Base-by-base conservation (phyloP, 2,113 vertebrate genomes). In the Otis tarda region DNA sequence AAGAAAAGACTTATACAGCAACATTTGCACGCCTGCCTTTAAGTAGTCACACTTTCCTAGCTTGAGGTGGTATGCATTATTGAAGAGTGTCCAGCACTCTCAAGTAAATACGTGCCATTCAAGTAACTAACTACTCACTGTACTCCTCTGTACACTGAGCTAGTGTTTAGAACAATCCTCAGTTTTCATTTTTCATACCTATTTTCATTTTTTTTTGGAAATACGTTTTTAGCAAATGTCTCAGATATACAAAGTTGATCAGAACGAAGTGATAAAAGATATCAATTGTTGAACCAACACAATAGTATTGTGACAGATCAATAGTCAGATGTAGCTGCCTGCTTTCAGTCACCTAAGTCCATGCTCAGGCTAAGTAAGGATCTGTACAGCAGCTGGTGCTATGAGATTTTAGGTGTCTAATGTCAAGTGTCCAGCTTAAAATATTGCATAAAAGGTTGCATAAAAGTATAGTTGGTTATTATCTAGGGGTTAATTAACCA, bases 1-100 rank as follows among this genome's bases (percentile, higher is more conserved):
- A 78, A 68, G 28, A 94, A 94, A 87, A 89, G 10, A 52, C 92
- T 95, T 92, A 78, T 33, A 56, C 56, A 88, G 90, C 68, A 93
- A 64, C 15, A 89, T 90, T 75, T 95, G 9, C 43, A 87, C 70
- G n/a, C 49, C 13, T 87, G 73, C 56, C 63, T 90, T 89, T 79
- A 68, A 73, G 57, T 75, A 77, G 79, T 71, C 71, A 67, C 52
- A 80, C 68, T 93, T 93, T 83, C 64, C 27, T 92, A 95, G 73
- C 80, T 93, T 89, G 60, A 90, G 60, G 76, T 77, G n/a, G 13
- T 67, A 88, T 95, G 73, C 69, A 95, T 97, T 97, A 97, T 92
- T 96, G 78, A 96, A 90, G 85, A 89, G 33, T 64, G 85, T 90
- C 94, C 93, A 90, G 47, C 6, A 2, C 43, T 81, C 37, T 86